These are phyloP conservation scores for Poliocrania exsul DNA, from an alignment of 2,797 vertebrate genomes.

Conservation along the genomic window DNA sequence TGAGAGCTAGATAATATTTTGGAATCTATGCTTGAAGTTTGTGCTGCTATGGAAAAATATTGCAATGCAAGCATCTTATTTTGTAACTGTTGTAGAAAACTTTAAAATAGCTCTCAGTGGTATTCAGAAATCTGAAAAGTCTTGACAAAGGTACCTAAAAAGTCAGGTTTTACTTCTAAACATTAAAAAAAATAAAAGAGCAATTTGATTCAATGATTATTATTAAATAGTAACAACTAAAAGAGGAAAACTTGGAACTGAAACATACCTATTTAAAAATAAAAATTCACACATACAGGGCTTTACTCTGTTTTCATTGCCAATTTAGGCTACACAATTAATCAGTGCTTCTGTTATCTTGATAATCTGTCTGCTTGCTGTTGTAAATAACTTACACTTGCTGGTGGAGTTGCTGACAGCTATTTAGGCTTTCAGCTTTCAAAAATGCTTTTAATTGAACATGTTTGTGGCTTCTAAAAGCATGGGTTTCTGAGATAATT, in stretches of 20 bases:
- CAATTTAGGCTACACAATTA: slow-evolving; percentile 35
- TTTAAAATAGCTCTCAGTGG: not conserved
- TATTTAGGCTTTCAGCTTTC: slow-evolving; percentile 36
- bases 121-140: not conserved
- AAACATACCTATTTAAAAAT: not conserved
- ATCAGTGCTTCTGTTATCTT: slow-evolving; percentile 37
- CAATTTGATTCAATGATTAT: not conserved
- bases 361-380: slow-evolving; percentile 36
- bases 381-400: slow-evolving; percentile 39
- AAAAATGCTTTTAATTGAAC: slow-evolving; percentile 17
- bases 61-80: not conserved
- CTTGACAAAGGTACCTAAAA: not conserved
- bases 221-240: not conserved
- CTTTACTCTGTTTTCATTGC: slow-evolving; percentile 10
- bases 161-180: not conserved
- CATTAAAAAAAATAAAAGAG: not conserved
- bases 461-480: not conserved
- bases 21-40: not conserved
- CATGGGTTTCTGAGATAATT: not conserved
- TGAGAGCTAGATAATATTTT: not conserved
- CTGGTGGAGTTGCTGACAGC: slow-evolving; percentile 39
- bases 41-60: not conserved
- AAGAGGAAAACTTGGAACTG: slow-evolving; percentile 1
- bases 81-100: not conserved
- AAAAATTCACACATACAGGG: not conserved